Conservation (phyloP, 2,888 invertebrate species). For the Anaspis maculata region DNA sequence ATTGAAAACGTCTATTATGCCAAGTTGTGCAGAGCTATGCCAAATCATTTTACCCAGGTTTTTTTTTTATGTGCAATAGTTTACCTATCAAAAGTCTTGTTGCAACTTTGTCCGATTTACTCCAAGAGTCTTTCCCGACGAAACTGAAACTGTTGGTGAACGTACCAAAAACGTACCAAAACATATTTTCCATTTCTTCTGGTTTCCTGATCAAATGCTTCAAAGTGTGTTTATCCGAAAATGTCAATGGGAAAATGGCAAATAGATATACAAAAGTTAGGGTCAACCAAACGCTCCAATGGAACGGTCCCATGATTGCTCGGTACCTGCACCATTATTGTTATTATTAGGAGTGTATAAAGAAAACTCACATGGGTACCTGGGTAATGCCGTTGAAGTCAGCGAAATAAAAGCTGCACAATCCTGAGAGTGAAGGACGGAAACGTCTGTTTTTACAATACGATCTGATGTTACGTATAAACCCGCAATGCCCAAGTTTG, state of each 20-base stretch:
- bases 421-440: constrained; percentile 60
- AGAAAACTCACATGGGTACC: constrained; percentile 40
- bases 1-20: too few species aligned
- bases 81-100: constrained; percentile 65
- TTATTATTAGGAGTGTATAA: background rate
- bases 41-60: too few species aligned
- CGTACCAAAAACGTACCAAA: constrained; percentile 81
- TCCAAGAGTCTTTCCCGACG: constrained; percentile 61
- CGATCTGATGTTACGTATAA: constrained; percentile 55
- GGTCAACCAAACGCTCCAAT: constrained; percentile 73
- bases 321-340: constrained; percentile 57
- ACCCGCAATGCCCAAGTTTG: constrained; percentile 66
- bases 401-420: constrained; percentile 71
- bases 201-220: constrained; percentile 58
- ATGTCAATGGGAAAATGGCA: constrained; percentile 66
- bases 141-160: constrained; percentile 76
- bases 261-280: constrained; percentile 62
- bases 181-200: constrained; percentile 73
- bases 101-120: constrained; percentile 57
- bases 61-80: too few species aligned
- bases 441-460: constrained; percentile 49
- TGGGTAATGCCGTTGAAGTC: constrained; percentile 69
- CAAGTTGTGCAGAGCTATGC: too few species aligned
- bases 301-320: constrained; percentile 76
- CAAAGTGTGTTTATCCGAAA: constrained; percentile 62